Evolutionary conservation across 2,797 vertebrate species (phyloP), one percentile per base, ranked within the genome.

Genomic region (Poecilia gillii): DNA sequence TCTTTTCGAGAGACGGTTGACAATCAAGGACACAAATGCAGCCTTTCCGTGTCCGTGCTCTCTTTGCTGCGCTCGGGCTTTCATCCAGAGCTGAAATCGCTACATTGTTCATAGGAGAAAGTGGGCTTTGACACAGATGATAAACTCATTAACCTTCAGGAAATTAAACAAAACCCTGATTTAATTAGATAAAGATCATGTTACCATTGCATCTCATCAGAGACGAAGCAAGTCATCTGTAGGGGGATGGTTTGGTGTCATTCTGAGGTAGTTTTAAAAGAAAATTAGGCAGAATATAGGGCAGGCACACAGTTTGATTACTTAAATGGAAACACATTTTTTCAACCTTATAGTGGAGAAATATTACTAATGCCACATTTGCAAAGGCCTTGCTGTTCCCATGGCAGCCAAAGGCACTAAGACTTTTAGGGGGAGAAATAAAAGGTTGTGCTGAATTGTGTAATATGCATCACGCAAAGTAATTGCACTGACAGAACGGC

Each of bases 131-230:
- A 89, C 82, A 76, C 64, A 47, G 88, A 89, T 87, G 87, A 90
- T 91, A 94, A 94, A 95, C 90, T 94, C 91, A 94, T 95, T 95
- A 95, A 95, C 91, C 90, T 93, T 91, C 88, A 92, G 90, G 90
- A 94, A 92, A 94, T 94, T 87, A 94, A 91, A 90, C 51, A 84
- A 91, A 94, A 93, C 89, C 91, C 87, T 91, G 87, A 94, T 93
- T 93, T 92, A 94, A 94, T 94, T 92, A 92, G 92, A 87, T 91
- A 88, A 92, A 91, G 93, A 94, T 92, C 84, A 80, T 90, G 92
- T 91, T 91, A 90, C 79, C 6, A 64, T 85, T 66, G 47, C 51
- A 45, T 93, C 88, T 93, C 91, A 83, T 83, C 80, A 14, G 87
- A 91, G 91, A 92, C 82, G 80, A 90, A 88, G 90, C 88, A 70